Evolutionary conservation across 2,797 vertebrate genomes (phyloP).

Genomic region (Etheostoma perlongum): DNA sequence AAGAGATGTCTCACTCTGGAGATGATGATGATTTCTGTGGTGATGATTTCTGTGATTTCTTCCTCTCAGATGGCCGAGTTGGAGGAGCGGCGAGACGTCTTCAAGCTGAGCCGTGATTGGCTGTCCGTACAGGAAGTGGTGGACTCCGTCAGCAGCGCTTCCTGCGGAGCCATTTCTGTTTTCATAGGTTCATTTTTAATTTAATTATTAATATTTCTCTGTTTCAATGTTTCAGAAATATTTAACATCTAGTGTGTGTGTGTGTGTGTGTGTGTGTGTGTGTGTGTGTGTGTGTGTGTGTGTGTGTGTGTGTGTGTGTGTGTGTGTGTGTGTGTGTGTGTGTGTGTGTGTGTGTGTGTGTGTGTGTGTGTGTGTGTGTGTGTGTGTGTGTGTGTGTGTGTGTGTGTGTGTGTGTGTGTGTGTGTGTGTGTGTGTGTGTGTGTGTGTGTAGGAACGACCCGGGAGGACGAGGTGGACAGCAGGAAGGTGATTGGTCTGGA

Average conservation of each 20-base stretch:
- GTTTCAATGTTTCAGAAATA: no score
- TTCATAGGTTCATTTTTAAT: constrained; percentile 86
- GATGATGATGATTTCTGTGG: no score
- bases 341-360: neutral
- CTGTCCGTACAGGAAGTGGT: constrained; percentile 88
- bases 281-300: no score
- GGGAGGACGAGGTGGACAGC: constrained; percentile 89
- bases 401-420: constrained; percentile 8
- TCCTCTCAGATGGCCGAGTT: constrained; percentile 68
- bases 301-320: no score
- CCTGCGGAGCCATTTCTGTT: constrained; percentile 91
- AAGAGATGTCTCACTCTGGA: no score
- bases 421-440: neutral
- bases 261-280: no score
- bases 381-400: neutral
- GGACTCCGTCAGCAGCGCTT: constrained; percentile 83
- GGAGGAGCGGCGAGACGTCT: constrained; percentile 79
- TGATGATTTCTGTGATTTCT: no score
- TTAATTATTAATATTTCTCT: no score
- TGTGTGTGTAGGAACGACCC: constrained; percentile 87
- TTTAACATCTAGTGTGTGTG: no score
- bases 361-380: neutral
- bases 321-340: neutral
- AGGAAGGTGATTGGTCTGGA: constrained; percentile 90
- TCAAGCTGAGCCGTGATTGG: constrained; percentile 86